Conservation (phyloP, 1,140 invertebrate species). For the Aphidius ervi region DNA sequence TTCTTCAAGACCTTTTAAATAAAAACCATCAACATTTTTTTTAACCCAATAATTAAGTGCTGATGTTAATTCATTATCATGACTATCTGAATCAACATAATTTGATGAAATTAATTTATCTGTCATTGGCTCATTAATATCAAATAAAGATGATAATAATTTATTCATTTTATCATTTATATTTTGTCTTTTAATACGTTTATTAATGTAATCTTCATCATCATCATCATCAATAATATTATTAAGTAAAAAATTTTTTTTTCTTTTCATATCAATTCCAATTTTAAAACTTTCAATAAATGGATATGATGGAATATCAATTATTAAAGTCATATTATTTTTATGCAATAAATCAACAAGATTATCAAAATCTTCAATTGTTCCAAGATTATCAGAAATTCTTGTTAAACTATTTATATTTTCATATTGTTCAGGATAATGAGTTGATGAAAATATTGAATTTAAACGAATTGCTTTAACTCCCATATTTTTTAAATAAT, state of each 20-base stretch:
- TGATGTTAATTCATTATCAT: constrained; percentile 47
- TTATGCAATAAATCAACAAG: constrained; percentile 59
- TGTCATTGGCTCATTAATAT: constrained; percentile 8
- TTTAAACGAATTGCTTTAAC: constrained; percentile 67
- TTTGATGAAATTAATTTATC: constrained; percentile 15
- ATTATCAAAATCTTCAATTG: constrained; percentile 60
- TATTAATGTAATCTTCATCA: too few species aligned
- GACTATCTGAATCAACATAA: constrained; percentile 22
- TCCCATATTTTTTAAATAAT: constrained; percentile 66
- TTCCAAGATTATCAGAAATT: constrained; percentile 64
- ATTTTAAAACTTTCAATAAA: constrained; percentile 39
- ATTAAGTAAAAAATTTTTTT: too few species aligned
- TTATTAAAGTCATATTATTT: constrained; percentile 66
- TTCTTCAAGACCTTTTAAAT: constrained; percentile 64
- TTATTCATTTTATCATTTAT: not conserved
- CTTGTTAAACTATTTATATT: constrained; percentile 60
- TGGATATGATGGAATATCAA: constrained; percentile 71
- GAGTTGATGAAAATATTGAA: constrained; percentile 66
- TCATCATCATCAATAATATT: too few species aligned
- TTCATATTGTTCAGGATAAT: constrained; percentile 68
- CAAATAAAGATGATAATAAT: constrained; percentile 1
- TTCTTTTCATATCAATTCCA: not conserved
- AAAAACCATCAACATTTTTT: constrained; percentile 73
- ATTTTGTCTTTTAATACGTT: too few species aligned
- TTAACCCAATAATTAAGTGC: constrained; percentile 64